Conservation (phyloP, 2,113 vertebrate genomes). For the Siniperca chuatsi region DNA sequence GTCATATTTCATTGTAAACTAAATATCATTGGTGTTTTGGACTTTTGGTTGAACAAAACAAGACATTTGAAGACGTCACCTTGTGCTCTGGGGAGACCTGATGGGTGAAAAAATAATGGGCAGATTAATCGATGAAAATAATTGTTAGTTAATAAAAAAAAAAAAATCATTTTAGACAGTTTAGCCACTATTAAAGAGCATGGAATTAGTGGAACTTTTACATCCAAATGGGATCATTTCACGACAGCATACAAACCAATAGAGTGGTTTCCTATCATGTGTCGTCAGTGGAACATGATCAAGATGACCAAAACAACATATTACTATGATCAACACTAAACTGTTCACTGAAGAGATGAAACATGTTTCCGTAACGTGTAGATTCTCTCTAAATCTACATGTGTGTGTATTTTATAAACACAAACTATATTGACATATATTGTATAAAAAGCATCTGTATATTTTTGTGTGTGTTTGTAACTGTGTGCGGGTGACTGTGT, state of each 20-base stretch:
- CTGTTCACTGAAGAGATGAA: neutral
- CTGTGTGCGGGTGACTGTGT: conserved; percentile 57
- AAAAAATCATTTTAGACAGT: neutral
- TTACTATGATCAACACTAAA: neutral
- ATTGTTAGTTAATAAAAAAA: neutral
- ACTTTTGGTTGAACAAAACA: neutral
- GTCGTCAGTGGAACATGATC: neutral
- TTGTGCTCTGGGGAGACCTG: neutral
- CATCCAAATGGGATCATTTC: neutral
- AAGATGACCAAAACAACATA: neutral
- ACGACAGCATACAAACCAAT: neutral
- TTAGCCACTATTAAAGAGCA: neutral
- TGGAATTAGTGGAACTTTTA: neutral
- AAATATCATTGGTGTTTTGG: neutral
- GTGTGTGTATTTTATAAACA: neutral
- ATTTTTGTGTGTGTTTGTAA: conserved; percentile 43
- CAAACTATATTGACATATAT: neutral
- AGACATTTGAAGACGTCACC: neutral
- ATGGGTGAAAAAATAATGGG: neutral
- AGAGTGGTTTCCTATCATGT: neutral
- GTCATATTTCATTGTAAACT: neutral
- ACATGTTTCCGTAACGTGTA: neutral
- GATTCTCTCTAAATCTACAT: neutral
- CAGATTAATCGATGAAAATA: neutral
- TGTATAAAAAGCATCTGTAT: conserved; percentile 1